A percentile compares a stretch with the other conserved stretches of the same genome.
Evolutionary conservation across 1,140 invertebrate species (phyloP).

Genomic region (Zaprionus capensis): DNA sequence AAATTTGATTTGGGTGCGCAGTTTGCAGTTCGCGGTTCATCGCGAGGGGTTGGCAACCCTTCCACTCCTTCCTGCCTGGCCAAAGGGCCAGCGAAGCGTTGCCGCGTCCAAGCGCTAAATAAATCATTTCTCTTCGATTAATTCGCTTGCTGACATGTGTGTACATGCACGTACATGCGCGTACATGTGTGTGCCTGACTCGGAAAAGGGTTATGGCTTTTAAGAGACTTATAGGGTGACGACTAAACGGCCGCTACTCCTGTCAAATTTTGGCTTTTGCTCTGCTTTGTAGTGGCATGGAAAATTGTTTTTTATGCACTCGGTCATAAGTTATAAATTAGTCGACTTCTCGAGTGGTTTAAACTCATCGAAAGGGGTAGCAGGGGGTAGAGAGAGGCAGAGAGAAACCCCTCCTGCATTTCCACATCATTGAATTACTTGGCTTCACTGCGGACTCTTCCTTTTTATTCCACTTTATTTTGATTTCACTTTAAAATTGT

Average conservation of each 20-base stretch:
- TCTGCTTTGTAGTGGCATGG: constrained; percentile 84
- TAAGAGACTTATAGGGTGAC: constrained; percentile 48
- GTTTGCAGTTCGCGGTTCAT: constrained; percentile 11
- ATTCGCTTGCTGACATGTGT: constrained; percentile 84
- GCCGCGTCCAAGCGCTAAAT: constrained; percentile 76
- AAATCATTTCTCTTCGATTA: constrained; percentile 84
- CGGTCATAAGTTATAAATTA: constrained; percentile 82
- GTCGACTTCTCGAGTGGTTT: constrained; percentile 70
- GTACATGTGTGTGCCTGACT: not conserved
- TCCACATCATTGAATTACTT: constrained; percentile 64
- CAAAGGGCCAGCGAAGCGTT: constrained; percentile 30
- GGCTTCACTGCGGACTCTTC: not conserved
- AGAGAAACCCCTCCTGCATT: constrained; percentile 45
- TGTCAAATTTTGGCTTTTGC: constrained; percentile 84
- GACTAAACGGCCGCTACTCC: constrained; percentile 77
- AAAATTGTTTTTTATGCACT: constrained; percentile 82
- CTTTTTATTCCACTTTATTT: constrained; percentile 37
- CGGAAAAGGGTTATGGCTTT: constrained; percentile 56
- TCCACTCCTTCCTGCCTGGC: constrained; percentile 2
- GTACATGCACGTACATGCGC: constrained; percentile 27
- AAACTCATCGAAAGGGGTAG: constrained; percentile 56
- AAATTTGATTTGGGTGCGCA: constrained; percentile 79
- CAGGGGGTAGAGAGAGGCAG: too few relatives aligned
- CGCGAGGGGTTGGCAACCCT: constrained; percentile 54
- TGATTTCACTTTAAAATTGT: constrained; percentile 48